These are phyloP conservation scores for Galago senegalensis DNA, from an alignment of 2,797 vertebrate genomes.

Conservation along the genomic window DNA sequence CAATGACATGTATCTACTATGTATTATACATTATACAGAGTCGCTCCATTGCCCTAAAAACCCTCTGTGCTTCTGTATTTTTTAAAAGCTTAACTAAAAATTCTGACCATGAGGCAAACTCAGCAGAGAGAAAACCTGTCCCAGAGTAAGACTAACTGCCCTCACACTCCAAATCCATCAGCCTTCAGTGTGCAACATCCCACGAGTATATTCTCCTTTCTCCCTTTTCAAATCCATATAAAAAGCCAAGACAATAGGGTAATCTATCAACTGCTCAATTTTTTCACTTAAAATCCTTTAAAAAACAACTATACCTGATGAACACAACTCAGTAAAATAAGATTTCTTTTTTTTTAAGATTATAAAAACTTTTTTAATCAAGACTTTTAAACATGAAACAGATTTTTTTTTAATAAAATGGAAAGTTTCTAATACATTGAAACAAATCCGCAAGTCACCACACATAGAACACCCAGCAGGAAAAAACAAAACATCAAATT, in stretches of 20 bases:
- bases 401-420: too few relatives aligned
- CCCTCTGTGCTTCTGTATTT: background rate
- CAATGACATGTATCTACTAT: background rate
- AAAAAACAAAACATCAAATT: too few relatives aligned
- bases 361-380: too few relatives aligned
- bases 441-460: too few relatives aligned
- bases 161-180: background rate
- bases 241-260: background rate
- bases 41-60: background rate
- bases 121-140: background rate
- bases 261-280: background rate
- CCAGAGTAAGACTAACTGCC: background rate
- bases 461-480: too few relatives aligned
- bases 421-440: too few relatives aligned
- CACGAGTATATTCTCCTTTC: background rate
- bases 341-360: background rate
- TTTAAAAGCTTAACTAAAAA: background rate
- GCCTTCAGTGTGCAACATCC: background rate
- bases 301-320: background rate
- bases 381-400: too few relatives aligned
- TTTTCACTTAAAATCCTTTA: constrained; percentile 25
- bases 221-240: background rate
- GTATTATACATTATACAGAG: background rate
- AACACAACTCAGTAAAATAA: background rate
- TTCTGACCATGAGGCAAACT: background rate